A percentile compares a stretch with the other conserved stretches of the same genome.
These are phyloP conservation scores for Lytechinus variegatus DNA, from an alignment of 35 echinoderm and acorn worm species.

Conservation along the genomic window DNA sequence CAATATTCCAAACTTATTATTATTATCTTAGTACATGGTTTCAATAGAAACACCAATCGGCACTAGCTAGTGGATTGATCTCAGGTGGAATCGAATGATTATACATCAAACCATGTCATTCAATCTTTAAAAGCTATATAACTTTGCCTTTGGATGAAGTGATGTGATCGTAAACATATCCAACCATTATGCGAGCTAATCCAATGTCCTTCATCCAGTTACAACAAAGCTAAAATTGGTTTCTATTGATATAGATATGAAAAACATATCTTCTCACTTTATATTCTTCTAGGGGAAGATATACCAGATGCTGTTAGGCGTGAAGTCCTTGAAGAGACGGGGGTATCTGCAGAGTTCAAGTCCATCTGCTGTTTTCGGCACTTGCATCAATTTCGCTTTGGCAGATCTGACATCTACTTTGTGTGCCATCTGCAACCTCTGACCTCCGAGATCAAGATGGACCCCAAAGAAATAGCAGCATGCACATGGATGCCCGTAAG, in stretches of 20 bases:
- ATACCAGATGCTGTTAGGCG: slow-evolving; percentile 60
- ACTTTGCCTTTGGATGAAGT: neutral
- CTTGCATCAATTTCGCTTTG: slow-evolving; percentile 68
- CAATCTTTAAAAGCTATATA: neutral
- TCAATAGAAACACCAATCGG: too few species aligned
- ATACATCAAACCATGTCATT: neutral
- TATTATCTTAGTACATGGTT: too few species aligned
- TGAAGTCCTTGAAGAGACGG: slow-evolving; percentile 80
- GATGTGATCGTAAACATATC: neutral
- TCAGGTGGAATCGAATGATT: neutral
- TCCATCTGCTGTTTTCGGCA: slow-evolving; percentile 72
- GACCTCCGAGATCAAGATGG: slow-evolving; percentile 52
- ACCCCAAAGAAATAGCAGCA: slow-evolving; percentile 61
- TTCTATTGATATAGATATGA: too few species aligned
- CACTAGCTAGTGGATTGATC: too few species aligned
- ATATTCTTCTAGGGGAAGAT: slow-evolving; percentile 64
- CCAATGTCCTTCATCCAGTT: too few species aligned
- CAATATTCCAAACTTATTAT: too few species aligned
- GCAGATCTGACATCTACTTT: slow-evolving; percentile 82
- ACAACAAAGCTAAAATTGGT: too few species aligned
- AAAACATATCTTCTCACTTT: neutral
- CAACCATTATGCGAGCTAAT: neutral
- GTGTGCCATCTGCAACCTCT: slow-evolving; percentile 72
- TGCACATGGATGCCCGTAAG: slow-evolving; percentile 84
- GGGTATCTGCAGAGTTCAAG: slow-evolving; percentile 70